These are phyloP conservation scores for Drosophila monieri DNA, from an alignment of 2,888 invertebrate species.

Conservation along the genomic window DNA sequence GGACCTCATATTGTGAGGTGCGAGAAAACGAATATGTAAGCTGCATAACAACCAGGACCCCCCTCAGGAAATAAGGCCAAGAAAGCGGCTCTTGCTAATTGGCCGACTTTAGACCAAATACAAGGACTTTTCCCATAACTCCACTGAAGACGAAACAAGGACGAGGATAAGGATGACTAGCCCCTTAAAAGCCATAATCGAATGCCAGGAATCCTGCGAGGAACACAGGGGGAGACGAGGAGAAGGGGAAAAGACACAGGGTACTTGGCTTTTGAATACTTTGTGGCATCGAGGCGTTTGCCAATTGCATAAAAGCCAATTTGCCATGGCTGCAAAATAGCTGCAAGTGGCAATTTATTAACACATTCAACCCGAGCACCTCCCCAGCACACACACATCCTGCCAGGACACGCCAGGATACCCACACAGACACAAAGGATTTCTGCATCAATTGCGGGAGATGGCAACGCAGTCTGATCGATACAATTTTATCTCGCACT, in stretches of 20 bases:
- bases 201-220: slow-evolving; percentile 44
- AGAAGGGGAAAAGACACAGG: slow-evolving; percentile 22
- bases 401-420: slow-evolving; percentile 8
- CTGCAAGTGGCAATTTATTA: slow-evolving; percentile 74
- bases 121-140: slow-evolving; percentile 1
- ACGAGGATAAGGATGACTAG: too few species aligned
- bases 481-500: slow-evolving; percentile 46
- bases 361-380: slow-evolving; percentile 44
- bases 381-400: slow-evolving; percentile 20
- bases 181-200: slow-evolving; percentile 51
- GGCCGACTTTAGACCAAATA: background rate
- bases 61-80: background rate
- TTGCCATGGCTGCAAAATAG: slow-evolving; percentile 66
- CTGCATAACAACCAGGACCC: slow-evolving; percentile 33
- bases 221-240: background rate
- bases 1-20: slow-evolving; percentile 48
- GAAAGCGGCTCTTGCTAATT: slow-evolving; percentile 4
- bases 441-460: slow-evolving; percentile 67
- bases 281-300: slow-evolving; percentile 49
- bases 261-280: slow-evolving; percentile 29
- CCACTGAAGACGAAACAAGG: background rate
- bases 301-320: slow-evolving; percentile 70
- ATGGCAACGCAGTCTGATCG: slow-evolving; percentile 57
- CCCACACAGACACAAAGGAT: slow-evolving; percentile 52
- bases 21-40: slow-evolving; percentile 48